Evolutionary conservation across 2,797 vertebrate genomes (phyloP), one percentile per base, ranked within the genome.

Genomic region (Falco naumanni): DNA sequence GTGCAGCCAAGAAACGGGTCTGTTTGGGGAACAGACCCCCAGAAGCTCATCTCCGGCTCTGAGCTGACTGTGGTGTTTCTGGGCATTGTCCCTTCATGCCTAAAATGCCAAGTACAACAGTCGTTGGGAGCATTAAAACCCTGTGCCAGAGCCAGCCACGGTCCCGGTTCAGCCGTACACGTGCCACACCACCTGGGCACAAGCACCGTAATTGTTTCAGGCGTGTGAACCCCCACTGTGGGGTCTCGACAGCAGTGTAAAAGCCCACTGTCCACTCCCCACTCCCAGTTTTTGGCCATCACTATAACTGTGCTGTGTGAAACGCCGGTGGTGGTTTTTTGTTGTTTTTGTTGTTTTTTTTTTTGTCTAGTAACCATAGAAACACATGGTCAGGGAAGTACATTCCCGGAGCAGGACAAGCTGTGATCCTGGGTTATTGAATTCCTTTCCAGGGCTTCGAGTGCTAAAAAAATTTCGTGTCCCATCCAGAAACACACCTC

Each of bases 361-460:
- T 50, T 43, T 10, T 9, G 54, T 84, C 76, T 48, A 39, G 90
- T 91, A 95, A 81, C 90, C 87, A 83, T 92, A 75, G 71, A 86
- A 97, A 97, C 90, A 20, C 68, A 19, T 6, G 47, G 83, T 72
- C 43, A 69, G 63, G 70, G 72, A 87, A 95, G 60, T 65, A 83
- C 68, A 60, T 41, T 91, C 91, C 80, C 77, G 64, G 51, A 79
- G 70, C 59, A 78, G 87, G 22, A 69, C 74, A 56, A 61, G 41
- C 39, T 12, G 13, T 53, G 80, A 20, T 60, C 56, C 89, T 89
- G 75, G 26, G 34, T 81, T 83, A 85, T 2, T 12, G 21, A 69
- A 51, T 50, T 45, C 25, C 28, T 84, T 51, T 20, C 34, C 48
- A 51, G 61, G 17, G 37, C 22, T 81, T 47, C 1, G 5, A 60